Base-by-base conservation (phyloP, 1,140 invertebrate genomes). In the Lepidurus packardi region DNA sequence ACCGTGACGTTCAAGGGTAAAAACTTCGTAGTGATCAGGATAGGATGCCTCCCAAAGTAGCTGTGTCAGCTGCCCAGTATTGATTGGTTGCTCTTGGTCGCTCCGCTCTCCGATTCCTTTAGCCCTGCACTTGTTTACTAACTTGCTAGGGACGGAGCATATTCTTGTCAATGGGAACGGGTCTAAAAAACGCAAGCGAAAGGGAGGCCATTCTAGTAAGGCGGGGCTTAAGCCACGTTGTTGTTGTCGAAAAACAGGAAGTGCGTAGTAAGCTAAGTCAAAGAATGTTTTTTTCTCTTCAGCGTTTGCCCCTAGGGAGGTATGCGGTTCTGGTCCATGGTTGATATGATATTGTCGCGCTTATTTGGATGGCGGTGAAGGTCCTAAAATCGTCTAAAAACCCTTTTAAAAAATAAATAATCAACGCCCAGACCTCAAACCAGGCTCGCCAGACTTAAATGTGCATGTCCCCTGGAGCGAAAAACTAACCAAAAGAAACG, bases 1-100 rank as follows among this genome's bases (percentile, higher is more conserved):
- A 65, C 53, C 53, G 21, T 65, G 53, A 65, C 53, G 53, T 65
- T 21, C 53, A 65, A 65, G 53, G 53, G 53, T 65, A 65, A 65
- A 65, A n/a, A 13, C 16, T n/a, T 65, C 21, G 9, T 8, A 7
- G 53, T 65, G 13, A 65, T 65, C 7, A 65, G 16, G 53, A 65
- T 34, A 34, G 34, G 53, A 47, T 65, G 53, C n/a, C 53, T 65
- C 21, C 53, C 34, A 4, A 16, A n/a, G 1, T 65, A 16, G 53
- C 21, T 16, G 53, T 65, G 21, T 65, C 53, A 21, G 53, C 53
- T 21, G 9, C 9, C 53, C 16, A 21, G 16, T 65, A 65, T 65
- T 65, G 53, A 65, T 65, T 65, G 21, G 53, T 0, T 65, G n/a
- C 3, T 47, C 16, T 3, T 13, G 16, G 4, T 65, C 53, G 53